A percentile compares a stretch with the other conserved stretches of the same genome.
phyloP scores from a whole-genome alignment of 2,888 invertebrate species.

The Stratiomys singularior region DNA sequence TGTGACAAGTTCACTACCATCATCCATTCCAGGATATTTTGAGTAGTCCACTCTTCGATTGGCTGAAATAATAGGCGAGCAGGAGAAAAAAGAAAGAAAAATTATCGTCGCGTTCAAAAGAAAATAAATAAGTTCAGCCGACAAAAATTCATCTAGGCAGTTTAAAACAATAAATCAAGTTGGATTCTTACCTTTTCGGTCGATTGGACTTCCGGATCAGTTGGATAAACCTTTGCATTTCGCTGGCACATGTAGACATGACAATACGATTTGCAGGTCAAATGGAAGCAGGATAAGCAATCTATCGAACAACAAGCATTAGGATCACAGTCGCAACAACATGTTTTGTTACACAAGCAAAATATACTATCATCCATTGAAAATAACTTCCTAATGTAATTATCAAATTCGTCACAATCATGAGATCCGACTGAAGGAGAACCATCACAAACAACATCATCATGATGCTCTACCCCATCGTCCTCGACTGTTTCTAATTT shows the following conservation, averaged over 20 bases:
- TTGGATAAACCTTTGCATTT: constrained; percentile 43
- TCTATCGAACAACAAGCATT: constrained; percentile 53
- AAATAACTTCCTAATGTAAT: no score
- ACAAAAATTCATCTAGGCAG: no score
- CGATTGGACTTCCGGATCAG: constrained; percentile 27
- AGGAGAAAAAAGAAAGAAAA: no score
- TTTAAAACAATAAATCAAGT: background rate
- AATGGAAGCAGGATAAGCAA: constrained; percentile 55
- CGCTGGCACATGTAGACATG: constrained; percentile 51
- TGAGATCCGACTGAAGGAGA: background rate
- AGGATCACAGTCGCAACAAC: constrained; percentile 52
- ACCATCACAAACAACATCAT: no score
- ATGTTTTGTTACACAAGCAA: constrained; percentile 52
- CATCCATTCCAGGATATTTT: constrained; percentile 81
- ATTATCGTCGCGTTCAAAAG: no score
- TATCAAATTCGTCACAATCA: background rate
- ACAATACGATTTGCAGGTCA: constrained; percentile 53
- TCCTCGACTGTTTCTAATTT: no score
- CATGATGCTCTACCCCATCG: no score
- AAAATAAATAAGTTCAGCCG: no score
- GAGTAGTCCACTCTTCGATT: constrained; percentile 75
- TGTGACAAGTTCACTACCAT: constrained; percentile 77
- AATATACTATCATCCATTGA: constrained; percentile 15
- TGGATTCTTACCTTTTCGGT: constrained; percentile 14
- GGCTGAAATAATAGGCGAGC: no score